Base-by-base conservation (phyloP, 2,113 vertebrate genomes). In the Perognathus longimembris region DNA sequence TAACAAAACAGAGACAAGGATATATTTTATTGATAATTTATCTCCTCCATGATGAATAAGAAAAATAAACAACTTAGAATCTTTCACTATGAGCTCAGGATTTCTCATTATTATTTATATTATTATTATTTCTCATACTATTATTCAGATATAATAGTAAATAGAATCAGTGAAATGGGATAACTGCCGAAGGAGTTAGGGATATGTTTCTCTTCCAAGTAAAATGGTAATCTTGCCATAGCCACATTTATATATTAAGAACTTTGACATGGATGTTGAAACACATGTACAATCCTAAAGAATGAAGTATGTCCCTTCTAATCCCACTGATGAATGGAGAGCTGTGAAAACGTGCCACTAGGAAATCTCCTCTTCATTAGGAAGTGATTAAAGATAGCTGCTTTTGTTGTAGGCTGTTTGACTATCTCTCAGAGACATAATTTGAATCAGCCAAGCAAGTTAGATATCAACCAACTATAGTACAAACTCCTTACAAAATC, bases 401-500 rank as follows among this genome's bases (percentile, higher is more conserved):
- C 15, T 76, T 95, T 80, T 30, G 36, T 21, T 28, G 18, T n/a
- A 73, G 3, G 20, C 20, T 86, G 0, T 87, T 71, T 21, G 24
- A 76, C 40, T 64, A 69, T 54, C 22, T 34, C 32, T 92, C 64
- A 18, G 63, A 85, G 45, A 40, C 30, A 64, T 75, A 92, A 92
- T 90, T 66, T 75, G 64, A 94, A 82, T 90, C 5, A 76, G 54
- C 15, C 77, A 76, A 84, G 11, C 20, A 75, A 87, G 12, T 36
- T 57, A 83, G 36, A 32, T 70, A 42, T n/a, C 85, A 77, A 83
- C 80, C 28, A 73, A 8, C 6, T 7, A 32, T 57, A 6, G 26
- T 8, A 28, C 17, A 61, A 69, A 84, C 17, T 17, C 14, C 8
- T 34, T 54, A 61, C 11, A 86, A 79, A 83, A 66, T 64, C 38